Evolutionary conservation across 2,797 vertebrate species (phyloP), one percentile per base, ranked within the genome.

Genomic region (Todus mexicanus): DNA sequence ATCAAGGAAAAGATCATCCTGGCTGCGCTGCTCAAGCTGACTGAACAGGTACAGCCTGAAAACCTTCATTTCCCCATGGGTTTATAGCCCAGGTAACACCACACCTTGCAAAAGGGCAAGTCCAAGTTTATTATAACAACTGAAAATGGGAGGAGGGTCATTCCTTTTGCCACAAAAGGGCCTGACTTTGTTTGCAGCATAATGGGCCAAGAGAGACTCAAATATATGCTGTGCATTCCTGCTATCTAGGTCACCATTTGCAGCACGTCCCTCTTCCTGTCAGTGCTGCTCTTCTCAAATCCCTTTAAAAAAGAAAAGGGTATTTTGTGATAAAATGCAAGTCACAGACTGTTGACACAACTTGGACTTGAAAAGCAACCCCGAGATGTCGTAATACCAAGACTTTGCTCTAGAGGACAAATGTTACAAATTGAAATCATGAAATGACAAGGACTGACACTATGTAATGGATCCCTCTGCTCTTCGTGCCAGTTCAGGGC

Each of bases 391-490:
- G 68, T 45, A 78, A 93, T 48, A 54, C 20, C 31, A 68, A 40
- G 84, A 76, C 60, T 95, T 81, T 69, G 22, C 86, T 68, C 57
- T 85, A 84, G 50, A 92, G 80, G 73, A 72, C 84, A 91, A 88
- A 90, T 2, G 66, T 65, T 89, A 91, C 85, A 91, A 90, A 82
- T 56, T 63, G 84, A 80, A 92, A 95, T 60, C 14, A 45, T 51
- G 87, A 80, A 91, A 78, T 79, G 70, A 86, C 92, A 92, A 84
- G 74, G 51, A 57, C 63, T 91, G 93, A 86, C 76, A 85, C 63
- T 45, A 9, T 4, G 60, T 66, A 86, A 91, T 11, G 9, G 15
- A 64, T 70, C 75, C 66, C 82, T 72, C 57, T 72, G 91, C 51
- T 84, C 48, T 85, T 51, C 73, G 2, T 54, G 84, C 71, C 89